A percentile compares a stretch with the other conserved stretches of the same genome.
phyloP scores from a whole-genome alignment of 2,888 invertebrate genomes.

The Hydriomena furcata region DNA sequence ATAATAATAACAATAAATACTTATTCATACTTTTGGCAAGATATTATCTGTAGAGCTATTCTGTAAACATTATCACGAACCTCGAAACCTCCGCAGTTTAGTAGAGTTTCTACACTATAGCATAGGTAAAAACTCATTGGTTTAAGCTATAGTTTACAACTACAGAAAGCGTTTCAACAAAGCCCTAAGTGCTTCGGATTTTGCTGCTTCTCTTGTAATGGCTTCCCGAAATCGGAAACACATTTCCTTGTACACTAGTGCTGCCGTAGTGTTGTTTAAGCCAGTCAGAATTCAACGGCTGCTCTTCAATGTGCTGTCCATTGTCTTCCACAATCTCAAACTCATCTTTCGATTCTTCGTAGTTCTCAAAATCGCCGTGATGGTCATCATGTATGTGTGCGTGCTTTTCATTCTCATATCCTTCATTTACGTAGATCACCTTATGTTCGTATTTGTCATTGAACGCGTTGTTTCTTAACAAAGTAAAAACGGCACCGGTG shows the following conservation, averaged over 20 bases:
- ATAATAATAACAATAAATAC: background rate
- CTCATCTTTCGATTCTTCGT: slow-evolving; percentile 17
- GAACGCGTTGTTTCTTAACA: slow-evolving; percentile 84
- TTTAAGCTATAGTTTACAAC: too few relatives aligned
- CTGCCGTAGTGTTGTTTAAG: slow-evolving; percentile 40
- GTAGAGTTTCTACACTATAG: too few relatives aligned
- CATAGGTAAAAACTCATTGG: too few relatives aligned
- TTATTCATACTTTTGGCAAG: slow-evolving; percentile 24
- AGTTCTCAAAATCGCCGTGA: slow-evolving; percentile 24
- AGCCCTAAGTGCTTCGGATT: background rate
- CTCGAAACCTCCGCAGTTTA: too few relatives aligned
- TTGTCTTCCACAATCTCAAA: slow-evolving; percentile 28
- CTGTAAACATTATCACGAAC: too few relatives aligned
- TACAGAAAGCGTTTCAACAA: too few relatives aligned
- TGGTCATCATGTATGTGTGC: background rate
- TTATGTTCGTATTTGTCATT: slow-evolving; percentile 79
- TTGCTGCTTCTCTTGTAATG: slow-evolving; percentile 18
- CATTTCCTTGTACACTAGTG: slow-evolving; percentile 5
- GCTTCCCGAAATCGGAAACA: slow-evolving; percentile 7
- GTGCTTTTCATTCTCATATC: slow-evolving; percentile 78
- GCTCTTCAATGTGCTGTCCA: slow-evolving; percentile 40
- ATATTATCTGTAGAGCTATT: slow-evolving; percentile 15
- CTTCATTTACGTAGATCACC: slow-evolving; percentile 82
- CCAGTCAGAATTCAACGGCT: slow-evolving; percentile 41
- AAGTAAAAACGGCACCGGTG: slow-evolving; percentile 82